Evolutionary conservation across 2,113 vertebrate species (phyloP), one percentile per base, ranked within the genome.

Genomic region (Lynx canadensis): DNA sequence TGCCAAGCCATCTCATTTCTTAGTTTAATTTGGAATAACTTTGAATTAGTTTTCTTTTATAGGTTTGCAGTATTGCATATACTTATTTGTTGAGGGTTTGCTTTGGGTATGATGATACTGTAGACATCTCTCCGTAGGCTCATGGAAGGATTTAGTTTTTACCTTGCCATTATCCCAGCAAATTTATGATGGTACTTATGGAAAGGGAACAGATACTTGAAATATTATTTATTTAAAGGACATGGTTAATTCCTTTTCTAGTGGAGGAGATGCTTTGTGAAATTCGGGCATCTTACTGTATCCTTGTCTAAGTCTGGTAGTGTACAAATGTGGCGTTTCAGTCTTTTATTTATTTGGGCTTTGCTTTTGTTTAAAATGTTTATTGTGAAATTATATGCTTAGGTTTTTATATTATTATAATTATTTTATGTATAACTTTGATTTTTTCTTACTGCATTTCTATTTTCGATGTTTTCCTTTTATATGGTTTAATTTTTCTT

Each of bases 131-230:
- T 78, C 81, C 25, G 14, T 82, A 50, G 66, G 36, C 55, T 90
- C 91, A 66, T 5, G 9, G 65, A 68, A 48, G 21, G 15, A 71
- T 90, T 80, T 86, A 27, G 27, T 95, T 93, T 55, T 38, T 93
- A 48, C 48, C 15, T 80, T 73, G 36, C 29, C 36, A 48, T 93
- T 80, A 74, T 87, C 29, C 57, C 48, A 82, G 76, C 41, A 76
- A 88, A 88, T 60, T 16, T 82, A 48, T 95, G 94, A 65, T 65
- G 19, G 57, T 55, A 36, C 45, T 92, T 89, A 74, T 93, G 55
- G 38, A 21, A 85, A n/a, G 50, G 57, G 21, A 85, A n/a, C 52
- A 73, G 79, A 48, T 93, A 89, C 38, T 80, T 79, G 69, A 73
- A 36, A 66, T 65, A 25, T 66, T 73, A 66, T 80, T 89, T 36